Percentiles rank a stretch among this genome's conserved stretches.
Conservation (phyloP, 2,888 invertebrate species). For the Stegophylla sp. region DNA sequence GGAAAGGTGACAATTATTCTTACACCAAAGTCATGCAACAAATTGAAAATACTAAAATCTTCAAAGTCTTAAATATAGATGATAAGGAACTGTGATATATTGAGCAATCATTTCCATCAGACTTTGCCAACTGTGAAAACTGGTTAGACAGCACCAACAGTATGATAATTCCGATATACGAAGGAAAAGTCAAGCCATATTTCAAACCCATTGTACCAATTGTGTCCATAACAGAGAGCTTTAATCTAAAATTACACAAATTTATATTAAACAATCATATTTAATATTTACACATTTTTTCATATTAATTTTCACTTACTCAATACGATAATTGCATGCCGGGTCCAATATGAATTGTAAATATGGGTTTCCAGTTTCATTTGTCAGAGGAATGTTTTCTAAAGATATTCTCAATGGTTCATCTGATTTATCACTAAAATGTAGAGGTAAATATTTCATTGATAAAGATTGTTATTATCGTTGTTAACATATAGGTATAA, state of each 20-base stretch:
- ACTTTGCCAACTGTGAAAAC: conserved; percentile 64
- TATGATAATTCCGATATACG: conserved; percentile 73
- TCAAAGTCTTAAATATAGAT: conserved; percentile 41
- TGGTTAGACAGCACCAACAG: conserved; percentile 71
- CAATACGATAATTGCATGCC: conserved; percentile 61
- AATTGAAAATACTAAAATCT: conserved; percentile 15
- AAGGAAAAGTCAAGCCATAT: conserved; percentile 72
- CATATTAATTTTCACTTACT: conserved; percentile 54
- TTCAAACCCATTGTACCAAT: conserved; percentile 73
- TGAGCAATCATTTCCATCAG: conserved; percentile 65
- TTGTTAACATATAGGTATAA: no score
- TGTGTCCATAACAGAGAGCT: conserved; percentile 69
- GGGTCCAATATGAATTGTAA: conserved; percentile 60
- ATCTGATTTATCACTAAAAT: conserved; percentile 8
- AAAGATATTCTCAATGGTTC: conserved; percentile 49
- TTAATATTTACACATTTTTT: not conserved
- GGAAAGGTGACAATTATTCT: not conserved
- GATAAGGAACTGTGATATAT: conserved; percentile 70
- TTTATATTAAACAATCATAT: not conserved
- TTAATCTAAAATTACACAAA: conserved; percentile 66
- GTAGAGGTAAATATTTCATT: no score
- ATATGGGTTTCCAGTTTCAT: conserved; percentile 34
- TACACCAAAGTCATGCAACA: conserved; percentile 31
- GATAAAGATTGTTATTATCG: no score
- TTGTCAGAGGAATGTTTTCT: conserved; percentile 39